phyloP scores from a whole-genome alignment of 1,140 invertebrate genomes.

The Hormaphis cornu region DNA sequence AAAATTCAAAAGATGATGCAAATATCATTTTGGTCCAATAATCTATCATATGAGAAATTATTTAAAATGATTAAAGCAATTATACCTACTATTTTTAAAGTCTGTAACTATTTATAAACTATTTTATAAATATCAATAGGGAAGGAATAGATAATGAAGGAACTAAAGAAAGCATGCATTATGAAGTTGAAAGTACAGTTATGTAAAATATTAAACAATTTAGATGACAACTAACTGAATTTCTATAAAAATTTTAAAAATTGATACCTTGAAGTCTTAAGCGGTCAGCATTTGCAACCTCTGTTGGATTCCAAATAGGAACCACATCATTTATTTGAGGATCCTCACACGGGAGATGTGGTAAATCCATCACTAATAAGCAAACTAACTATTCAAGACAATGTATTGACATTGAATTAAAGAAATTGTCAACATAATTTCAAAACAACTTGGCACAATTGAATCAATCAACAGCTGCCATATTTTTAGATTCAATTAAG shows the following conservation, averaged over 20 bases:
- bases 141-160: no score
- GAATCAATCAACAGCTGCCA: background rate
- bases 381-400: background rate
- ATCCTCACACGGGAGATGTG: slow-evolving; percentile 24
- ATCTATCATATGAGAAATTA: no score
- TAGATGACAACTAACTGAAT: no score
- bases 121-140: no score
- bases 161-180: no score
- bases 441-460: slow-evolving; percentile 29
- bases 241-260: background rate
- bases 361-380: slow-evolving; percentile 19
- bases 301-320: slow-evolving; percentile 28
- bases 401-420: slow-evolving; percentile 16
- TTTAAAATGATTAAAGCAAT: no score
- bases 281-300: slow-evolving; percentile 6
- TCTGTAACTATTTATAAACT: no score
- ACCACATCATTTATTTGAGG: slow-evolving; percentile 5
- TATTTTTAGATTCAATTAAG: slow-evolving; percentile 23
- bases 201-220: no score
- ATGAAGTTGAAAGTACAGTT: no score
- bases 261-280: slow-evolving; percentile 15
- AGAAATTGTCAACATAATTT: slow-evolving; percentile 5
- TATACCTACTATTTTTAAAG: no score
- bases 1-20: no score
- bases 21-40: no score